Conservation (phyloP, 2,113 vertebrate genomes). For the Carassius gibelio region DNA sequence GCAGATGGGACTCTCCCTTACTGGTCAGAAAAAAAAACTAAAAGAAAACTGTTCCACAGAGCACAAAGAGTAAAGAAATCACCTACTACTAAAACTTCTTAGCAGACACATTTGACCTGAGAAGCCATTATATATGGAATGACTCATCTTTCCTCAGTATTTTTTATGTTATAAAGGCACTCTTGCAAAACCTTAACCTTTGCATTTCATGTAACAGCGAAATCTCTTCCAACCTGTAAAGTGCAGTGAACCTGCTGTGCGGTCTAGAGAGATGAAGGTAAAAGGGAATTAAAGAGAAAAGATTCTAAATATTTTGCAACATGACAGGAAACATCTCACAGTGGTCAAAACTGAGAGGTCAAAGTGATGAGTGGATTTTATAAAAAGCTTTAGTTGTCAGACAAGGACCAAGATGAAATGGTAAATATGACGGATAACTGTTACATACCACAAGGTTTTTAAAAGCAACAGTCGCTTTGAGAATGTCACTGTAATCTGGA, state of each 20-base stretch:
- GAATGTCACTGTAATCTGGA: slow-evolving; percentile 89
- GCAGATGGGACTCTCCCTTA: slow-evolving; percentile 44
- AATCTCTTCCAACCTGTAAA: slow-evolving; percentile 7
- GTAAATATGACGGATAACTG: not conserved
- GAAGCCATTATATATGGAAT: slow-evolving; percentile 25
- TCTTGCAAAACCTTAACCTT: slow-evolving; percentile 28
- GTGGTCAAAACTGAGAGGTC: slow-evolving; percentile 18
- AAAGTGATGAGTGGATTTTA: not conserved
- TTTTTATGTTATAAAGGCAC: slow-evolving; percentile 6
- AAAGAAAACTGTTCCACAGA: slow-evolving; percentile 44
- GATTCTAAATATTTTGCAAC: not conserved
- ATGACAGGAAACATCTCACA: not conserved
- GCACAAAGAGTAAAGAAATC: slow-evolving; percentile 24
- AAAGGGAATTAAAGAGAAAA: slow-evolving; percentile 8
- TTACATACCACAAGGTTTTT: slow-evolving; percentile 86
- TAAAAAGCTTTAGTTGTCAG: not conserved
- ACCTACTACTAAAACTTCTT: not conserved
- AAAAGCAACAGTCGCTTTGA: slow-evolving; percentile 87
- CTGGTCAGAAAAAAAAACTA: slow-evolving; percentile 42
- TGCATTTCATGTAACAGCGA: slow-evolving; percentile 32
- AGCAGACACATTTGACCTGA: slow-evolving; percentile 6
- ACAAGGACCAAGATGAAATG: not conserved
- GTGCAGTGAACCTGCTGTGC: slow-evolving; percentile 2
- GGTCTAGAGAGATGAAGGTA: slow-evolving; percentile 6
- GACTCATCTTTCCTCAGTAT: slow-evolving; percentile 46